Conservation (phyloP, 2,888 invertebrate genomes). For the Strigamia transsilvanica region DNA sequence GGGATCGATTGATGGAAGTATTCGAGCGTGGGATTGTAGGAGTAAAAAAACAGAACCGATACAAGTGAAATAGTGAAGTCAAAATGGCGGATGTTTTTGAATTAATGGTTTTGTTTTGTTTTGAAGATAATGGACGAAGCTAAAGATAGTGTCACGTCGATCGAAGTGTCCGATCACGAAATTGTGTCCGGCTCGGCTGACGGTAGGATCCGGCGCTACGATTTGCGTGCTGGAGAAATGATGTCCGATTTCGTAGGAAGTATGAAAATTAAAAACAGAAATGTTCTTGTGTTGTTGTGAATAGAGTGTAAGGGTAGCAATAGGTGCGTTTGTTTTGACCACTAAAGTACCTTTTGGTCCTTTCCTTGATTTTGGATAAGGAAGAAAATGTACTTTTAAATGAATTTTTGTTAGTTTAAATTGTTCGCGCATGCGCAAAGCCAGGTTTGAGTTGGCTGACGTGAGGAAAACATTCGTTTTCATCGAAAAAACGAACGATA, state of each 20-base stretch:
- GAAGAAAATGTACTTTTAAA: too few species aligned
- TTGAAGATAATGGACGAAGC: conserved; percentile 80
- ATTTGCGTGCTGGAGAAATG: conserved; percentile 85
- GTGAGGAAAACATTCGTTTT: too few species aligned
- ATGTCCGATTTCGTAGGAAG: conserved; percentile 84
- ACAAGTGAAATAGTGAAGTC: conserved; percentile 70
- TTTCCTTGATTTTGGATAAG: too few species aligned
- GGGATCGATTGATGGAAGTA: conserved; percentile 91
- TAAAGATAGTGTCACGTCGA: conserved; percentile 78
- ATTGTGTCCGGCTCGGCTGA: conserved; percentile 91
- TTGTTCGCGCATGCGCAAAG: too few species aligned
- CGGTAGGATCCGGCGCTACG: conserved; percentile 85
- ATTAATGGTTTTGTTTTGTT: background rate
- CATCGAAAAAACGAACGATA: too few species aligned
- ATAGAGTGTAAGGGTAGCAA: too few species aligned
- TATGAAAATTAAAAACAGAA: conserved; percentile 62
- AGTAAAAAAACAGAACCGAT: conserved; percentile 74
- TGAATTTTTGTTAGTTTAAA: too few species aligned
- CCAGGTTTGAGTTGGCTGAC: too few species aligned
- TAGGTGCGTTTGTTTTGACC: too few species aligned
- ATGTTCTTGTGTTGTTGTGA: too few species aligned
- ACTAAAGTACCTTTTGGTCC: too few species aligned
- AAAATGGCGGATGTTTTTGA: background rate
- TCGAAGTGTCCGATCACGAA: conserved; percentile 83
- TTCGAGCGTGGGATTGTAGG: conserved; percentile 89